Evolutionary conservation across 2,113 vertebrate genomes (phyloP).

Genomic region (Stegastes partitus): DNA sequence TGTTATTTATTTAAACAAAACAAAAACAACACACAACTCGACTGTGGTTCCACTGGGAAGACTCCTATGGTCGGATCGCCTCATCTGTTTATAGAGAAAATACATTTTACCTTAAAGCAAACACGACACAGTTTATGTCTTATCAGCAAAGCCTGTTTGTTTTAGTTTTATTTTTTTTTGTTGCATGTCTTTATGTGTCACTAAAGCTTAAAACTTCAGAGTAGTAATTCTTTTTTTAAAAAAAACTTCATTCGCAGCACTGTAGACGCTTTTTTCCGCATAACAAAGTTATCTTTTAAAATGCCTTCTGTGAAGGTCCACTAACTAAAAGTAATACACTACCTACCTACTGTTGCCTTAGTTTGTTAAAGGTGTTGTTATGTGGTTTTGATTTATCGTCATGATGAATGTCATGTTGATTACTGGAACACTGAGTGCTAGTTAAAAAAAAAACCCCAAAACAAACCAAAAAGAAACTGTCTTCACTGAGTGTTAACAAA

Average conservation of each 20-base stretch:
- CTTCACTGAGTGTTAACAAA: slow-evolving; percentile 51
- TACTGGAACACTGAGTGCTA: slow-evolving; percentile 47
- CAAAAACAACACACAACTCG: slow-evolving; percentile 39
- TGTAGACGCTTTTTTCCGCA: slow-evolving; percentile 49
- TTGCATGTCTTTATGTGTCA: slow-evolving; percentile 50
- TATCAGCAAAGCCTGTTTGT: slow-evolving; percentile 55
- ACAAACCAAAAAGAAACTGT: slow-evolving; percentile 41
- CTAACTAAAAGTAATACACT: slow-evolving; percentile 45
- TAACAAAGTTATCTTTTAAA: slow-evolving; percentile 27
- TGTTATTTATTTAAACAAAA: slow-evolving; percentile 64
- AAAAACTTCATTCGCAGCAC: slow-evolving; percentile 25
- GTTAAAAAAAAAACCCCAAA: too few relatives aligned
- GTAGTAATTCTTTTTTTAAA: slow-evolving; percentile 19
- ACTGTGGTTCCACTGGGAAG: slow-evolving; percentile 35
- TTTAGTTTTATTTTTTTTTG: slow-evolving; percentile 10
- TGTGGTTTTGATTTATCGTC: slow-evolving; percentile 34
- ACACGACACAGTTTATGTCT: slow-evolving; percentile 71
- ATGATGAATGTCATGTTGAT: slow-evolving; percentile 35
- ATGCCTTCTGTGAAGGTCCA: slow-evolving; percentile 80
- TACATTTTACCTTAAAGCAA: slow-evolving; percentile 62
- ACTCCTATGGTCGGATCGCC: slow-evolving; percentile 7
- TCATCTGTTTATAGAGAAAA: slow-evolving; percentile 41
- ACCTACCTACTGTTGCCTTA: slow-evolving; percentile 45
- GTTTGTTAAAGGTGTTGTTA: slow-evolving; percentile 6
- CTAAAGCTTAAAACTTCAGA: slow-evolving; percentile 40